Evolutionary conservation across 2,113 vertebrate species (phyloP), one percentile per base, ranked within the genome.

Genomic region (Heloderma charlesbogerti): DNA sequence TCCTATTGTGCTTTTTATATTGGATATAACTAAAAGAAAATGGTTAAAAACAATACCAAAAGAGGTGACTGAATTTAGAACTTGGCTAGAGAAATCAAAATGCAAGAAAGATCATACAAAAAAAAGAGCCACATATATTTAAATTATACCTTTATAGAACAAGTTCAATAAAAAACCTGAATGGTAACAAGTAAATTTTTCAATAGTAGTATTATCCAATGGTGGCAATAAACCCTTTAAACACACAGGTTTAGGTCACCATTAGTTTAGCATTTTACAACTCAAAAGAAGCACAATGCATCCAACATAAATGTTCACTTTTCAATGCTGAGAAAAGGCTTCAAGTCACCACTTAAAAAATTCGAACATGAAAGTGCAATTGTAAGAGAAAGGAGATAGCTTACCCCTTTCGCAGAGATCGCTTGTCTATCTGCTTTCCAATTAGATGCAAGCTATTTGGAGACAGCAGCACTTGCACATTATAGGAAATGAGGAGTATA

Each of bases 41-140:
- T 9, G 0, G 27, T 57, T 9, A 67, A 79, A 29, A 13, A 92
- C 48, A 0, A 71, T 45, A 91, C 48, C 87, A 67, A 4, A 88
- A 72, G 54, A 74, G 18, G 54, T 84, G 10, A 37, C 3, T 67
- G 40, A 71, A 91, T 74, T 31, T n/a, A 57, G 13, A 34, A 31
- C 20, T 51, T 20, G 40, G 0, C 45, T 91, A 91, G 48, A 3
- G n/a, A 95, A 88, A 92, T 90, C 37, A 93, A 87, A 94, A n/a
- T 90, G 82, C 82, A 93, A 69, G 69, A 94, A 92, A 60, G 0
- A 95, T 54, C 91, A 94, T 81, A 86, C 90, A 80, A 92, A 96
- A 0, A 80, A 92, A 96, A 0, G 71, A 96, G 82, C 40, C 94
- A 95, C 93, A 95, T 96, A 84, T 94, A 96, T 96, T 95, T 95